A percentile compares a stretch with the other conserved stretches of the same genome.
phyloP scores from a whole-genome alignment of 2,888 invertebrate species.

The Aphelenchoides bicaudatus region DNA sequence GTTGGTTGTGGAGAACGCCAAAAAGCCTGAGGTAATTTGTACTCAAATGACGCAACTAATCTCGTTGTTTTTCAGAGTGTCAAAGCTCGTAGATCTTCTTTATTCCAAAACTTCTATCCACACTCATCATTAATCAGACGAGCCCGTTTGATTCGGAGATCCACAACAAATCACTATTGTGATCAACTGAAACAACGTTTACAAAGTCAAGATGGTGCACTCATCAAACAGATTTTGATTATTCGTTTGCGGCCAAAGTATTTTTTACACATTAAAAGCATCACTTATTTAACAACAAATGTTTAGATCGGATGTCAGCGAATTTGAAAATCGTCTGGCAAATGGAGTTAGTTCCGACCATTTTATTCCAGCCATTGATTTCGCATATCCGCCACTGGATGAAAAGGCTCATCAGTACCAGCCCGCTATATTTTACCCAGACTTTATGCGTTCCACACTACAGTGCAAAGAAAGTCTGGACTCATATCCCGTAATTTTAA shows the following conservation, averaged over 20 bases:
- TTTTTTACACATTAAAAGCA: not conserved
- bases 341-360: not conserved
- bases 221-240: conserved; percentile 35
- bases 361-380: conserved; percentile 2
- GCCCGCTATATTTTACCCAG: conserved; percentile 38
- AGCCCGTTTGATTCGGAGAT: conserved; percentile 32
- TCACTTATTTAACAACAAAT: too few relatives aligned
- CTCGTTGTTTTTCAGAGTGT: not conserved
- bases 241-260: conserved; percentile 29
- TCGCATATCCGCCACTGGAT: conserved; percentile 23
- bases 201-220: conserved; percentile 27
- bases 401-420: conserved; percentile 29
- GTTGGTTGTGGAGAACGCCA: too few relatives aligned
- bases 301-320: too few relatives aligned
- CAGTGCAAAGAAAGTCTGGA: conserved; percentile 28
- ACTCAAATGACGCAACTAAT: not conserved
- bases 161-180: conserved; percentile 32
- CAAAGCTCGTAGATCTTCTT: conserved; percentile 1
- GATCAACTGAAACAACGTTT: conserved; percentile 30
- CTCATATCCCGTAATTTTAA: conserved; percentile 31
- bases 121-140: conserved; percentile 32
- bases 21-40: too few relatives aligned
- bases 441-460: conserved; percentile 29
- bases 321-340: not conserved
- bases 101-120: conserved; percentile 20